Evolutionary conservation across 2,113 vertebrate genomes (phyloP).

Genomic region (Pitta sordida): DNA sequence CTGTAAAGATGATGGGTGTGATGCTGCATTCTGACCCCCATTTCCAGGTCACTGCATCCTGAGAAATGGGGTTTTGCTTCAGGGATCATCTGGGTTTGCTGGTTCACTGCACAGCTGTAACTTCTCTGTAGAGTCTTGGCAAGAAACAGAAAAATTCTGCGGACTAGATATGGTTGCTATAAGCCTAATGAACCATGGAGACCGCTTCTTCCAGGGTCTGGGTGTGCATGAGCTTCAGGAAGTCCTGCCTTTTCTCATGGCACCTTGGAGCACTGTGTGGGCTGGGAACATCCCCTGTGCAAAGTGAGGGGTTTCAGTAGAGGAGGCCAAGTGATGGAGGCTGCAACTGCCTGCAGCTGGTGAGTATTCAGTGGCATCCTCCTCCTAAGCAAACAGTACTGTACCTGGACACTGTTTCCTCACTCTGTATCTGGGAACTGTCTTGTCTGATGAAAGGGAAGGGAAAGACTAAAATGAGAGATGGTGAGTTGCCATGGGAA

Average conservation of each 20-base stretch:
- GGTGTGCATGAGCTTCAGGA: background rate
- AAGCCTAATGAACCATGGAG: background rate
- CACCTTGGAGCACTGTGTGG: background rate
- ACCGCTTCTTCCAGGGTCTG: background rate
- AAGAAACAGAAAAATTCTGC: background rate
- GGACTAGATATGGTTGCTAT: background rate
- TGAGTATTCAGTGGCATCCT: background rate
- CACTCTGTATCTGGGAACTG: background rate
- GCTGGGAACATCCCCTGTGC: background rate
- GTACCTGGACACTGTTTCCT: background rate
- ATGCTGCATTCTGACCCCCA: background rate
- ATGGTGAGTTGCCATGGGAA: slow-evolving; percentile 60
- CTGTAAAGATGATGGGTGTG: background rate
- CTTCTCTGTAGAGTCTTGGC: background rate
- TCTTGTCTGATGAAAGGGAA: background rate
- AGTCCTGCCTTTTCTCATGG: background rate
- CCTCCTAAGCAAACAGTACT: background rate
- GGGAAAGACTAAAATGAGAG: background rate
- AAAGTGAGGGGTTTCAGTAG: background rate
- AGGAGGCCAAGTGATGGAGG: background rate
- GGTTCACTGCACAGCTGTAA: background rate
- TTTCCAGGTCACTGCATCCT: background rate
- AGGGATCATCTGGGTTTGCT: background rate
- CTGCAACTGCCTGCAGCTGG: background rate
- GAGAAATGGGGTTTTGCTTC: background rate